Evolutionary conservation across 1,140 invertebrate species (phyloP), one percentile per base, ranked within the genome.

Genomic region (Nixonia krombeini): DNA sequence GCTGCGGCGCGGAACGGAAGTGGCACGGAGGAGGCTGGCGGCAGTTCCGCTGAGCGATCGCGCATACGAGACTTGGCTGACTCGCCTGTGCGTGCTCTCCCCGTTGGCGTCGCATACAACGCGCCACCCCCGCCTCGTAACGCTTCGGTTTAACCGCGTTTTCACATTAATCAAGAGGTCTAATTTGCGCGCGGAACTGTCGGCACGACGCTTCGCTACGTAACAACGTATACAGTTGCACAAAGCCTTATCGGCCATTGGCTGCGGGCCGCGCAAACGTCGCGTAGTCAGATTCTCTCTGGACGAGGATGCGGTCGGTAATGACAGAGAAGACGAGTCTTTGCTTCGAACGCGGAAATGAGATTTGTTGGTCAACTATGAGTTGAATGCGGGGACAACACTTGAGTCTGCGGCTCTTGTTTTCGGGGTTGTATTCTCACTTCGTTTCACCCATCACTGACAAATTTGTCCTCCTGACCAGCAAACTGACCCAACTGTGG

Each of bases 121-220:
- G n/a, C n/a, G n/a, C 41, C 45, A 56, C 40, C 57, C 25, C 46
- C 52, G 16, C 46, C 57, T 61, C 46, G 47, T 53, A 65, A 45
- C 52, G 37, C 47, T 57, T 61, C 40, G 23, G 47, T 44, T 57
- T 64, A 51, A 33, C 56, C 44, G 26, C 46, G 47, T 33, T 57
- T 55, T 55, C 40, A 26, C 59, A 70, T 70, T 64, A 70, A 70
- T 70, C 66, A 70, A 59, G 59, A 40, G 25, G 16, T 40, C 50
- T 70, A 70, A 70, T 70, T 70, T 64, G 59, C 37, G 41, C 50
- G n/a, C 50, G 45, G 35, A 59, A 50, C 51, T 59, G 57, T 64
- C 50, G 46, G 59, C 55, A 42, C 38, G 16, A 42, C 1, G 21
- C 58, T 31, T 35, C 4, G 33, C 13, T 13, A 35, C 41, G 29